Base-by-base conservation (phyloP, 2,113 vertebrate genomes). In the Poecile atricapillus region DNA sequence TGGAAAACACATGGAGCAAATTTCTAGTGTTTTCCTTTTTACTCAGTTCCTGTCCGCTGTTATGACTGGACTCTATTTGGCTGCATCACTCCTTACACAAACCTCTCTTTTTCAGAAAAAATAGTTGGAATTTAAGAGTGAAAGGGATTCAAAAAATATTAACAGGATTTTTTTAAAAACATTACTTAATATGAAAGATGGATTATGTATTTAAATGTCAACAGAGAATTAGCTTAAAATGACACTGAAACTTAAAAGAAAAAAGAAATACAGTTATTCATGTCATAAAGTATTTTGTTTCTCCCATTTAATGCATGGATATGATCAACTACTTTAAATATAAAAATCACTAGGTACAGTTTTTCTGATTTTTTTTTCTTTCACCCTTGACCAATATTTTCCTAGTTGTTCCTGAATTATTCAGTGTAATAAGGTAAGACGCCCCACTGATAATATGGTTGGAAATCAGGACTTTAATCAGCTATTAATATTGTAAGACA, bases 401-500 rank as follows among this genome's bases (percentile, higher is more conserved):
- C 52, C 25, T 49, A 78, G 43, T 22, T 91, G 13, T 43, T 78
- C 60, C 50, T 46, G 60, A 84, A 77, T 47, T 49, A 50, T 49
- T 58, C 19, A 33, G 30, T 67, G 27, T 46, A 87, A 31, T 83
- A 78, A 86, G 47, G n/a, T 30, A 94, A 77, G 64, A 75, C 13
- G 18, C 14, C 44, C 28, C 43, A 82, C 28, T 86, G 86, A 95
- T 55, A 68, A 64, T 62, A 58, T 85, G 69, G 85, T 55, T 89
- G 73, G 58, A 95, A 96, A 94, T 76, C 62, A 49, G 62, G 56
- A 89, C 46, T 94, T 91, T 94, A 97, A 97, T 92, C 89, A 96
- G 95, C 87, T 88, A 86, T 73, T 97, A 97, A 95, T 95, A 95
- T 81, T 93, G 59, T 83, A 86, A 91, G 67, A 89, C 79, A 97